These are phyloP conservation scores for Spodoptera littoralis DNA, from an alignment of 2,888 invertebrate genomes.

Conservation along the genomic window DNA sequence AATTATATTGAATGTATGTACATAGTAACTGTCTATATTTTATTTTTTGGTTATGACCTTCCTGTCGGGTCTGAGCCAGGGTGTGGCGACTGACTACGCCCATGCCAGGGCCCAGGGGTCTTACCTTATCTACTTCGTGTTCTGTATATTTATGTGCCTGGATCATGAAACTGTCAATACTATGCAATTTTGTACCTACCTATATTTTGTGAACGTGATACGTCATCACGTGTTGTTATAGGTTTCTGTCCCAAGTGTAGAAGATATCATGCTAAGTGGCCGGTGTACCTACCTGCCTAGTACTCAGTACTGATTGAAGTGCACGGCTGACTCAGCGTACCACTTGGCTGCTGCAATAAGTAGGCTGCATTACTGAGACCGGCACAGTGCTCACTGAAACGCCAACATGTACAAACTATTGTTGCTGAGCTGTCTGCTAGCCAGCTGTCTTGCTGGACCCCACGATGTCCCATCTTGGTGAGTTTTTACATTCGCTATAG, in stretches of 20 bases:
- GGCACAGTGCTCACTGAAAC: conserved; percentile 12
- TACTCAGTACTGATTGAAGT: conserved; percentile 23
- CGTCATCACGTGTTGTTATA: too few relatives aligned
- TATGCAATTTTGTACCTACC: too few relatives aligned
- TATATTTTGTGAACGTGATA: too few relatives aligned
- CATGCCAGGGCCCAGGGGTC: too few relatives aligned
- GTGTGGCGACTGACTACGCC: too few relatives aligned
- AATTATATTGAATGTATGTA: too few relatives aligned
- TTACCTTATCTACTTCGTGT: too few relatives aligned
- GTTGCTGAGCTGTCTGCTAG: conserved; percentile 26
- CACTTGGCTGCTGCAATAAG: conserved; percentile 34
- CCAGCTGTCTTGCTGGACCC: conserved; percentile 18
- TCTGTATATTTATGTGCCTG: too few relatives aligned
- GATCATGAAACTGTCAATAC: too few relatives aligned
- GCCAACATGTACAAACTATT: conserved; percentile 37
- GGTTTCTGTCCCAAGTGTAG: neutral
- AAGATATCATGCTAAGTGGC: conserved; percentile 10
- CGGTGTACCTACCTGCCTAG: neutral
- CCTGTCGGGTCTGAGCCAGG: too few relatives aligned
- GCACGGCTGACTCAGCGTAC: conserved; percentile 22
- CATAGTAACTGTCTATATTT: too few relatives aligned
- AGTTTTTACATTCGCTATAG: conserved; percentile 1
- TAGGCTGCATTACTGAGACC: neutral
- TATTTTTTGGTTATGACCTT: too few relatives aligned
- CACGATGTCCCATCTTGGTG: conserved; percentile 8